Evolutionary conservation across 1,140 invertebrate genomes (phyloP), one percentile per base, ranked within the genome.

Genomic region (silkworm (Bombyx mori)): DNA sequence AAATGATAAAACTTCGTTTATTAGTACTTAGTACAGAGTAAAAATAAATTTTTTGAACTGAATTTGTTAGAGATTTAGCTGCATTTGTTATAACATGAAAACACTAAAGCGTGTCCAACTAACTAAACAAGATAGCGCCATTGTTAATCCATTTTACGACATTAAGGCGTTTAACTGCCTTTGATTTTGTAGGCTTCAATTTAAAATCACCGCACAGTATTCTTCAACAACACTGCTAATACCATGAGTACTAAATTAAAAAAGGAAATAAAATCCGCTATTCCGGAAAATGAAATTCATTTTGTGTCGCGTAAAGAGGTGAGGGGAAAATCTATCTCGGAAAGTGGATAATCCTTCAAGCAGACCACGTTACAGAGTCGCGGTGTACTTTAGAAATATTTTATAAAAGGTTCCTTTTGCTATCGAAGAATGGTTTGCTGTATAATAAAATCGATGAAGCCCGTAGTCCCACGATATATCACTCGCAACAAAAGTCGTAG

Each of bases 281-380:
- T 26, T 18, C 12, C 12, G 56, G 43, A 60, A 66, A 62, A 61
- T 59, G 9, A 66, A 63, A 64, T 63, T 61, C 46, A 51, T 59
- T 60, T 62, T 50, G 56, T 52, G 51, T 52, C 57, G 52, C 57
- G 52, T 48, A 56, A 44, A 22, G 53, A 67, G 58, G 56, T 60
- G 58, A 54, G 69, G 65, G 56, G 65, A 73, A 62, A 76, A 68
- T 77, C 68, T 67, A 75, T 75, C 67, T 68, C 67, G 65, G 63
- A 63, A 69, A 77, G 76, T 65, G 71, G 76, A 73, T 80, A 73
- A 75, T 77, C 75, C 66, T 64, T 68, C 52, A 68, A 64, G 59
- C 63, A 74, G 68, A 69, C 68, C 53, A 12, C 62, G 59, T 58
- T 58, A 52, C 56, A 49, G 51, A 49, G 52, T 22, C 58, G 53